These are phyloP conservation scores for Microplitis manilae DNA, from an alignment of 2,888 invertebrate genomes.

Conservation along the genomic window DNA sequence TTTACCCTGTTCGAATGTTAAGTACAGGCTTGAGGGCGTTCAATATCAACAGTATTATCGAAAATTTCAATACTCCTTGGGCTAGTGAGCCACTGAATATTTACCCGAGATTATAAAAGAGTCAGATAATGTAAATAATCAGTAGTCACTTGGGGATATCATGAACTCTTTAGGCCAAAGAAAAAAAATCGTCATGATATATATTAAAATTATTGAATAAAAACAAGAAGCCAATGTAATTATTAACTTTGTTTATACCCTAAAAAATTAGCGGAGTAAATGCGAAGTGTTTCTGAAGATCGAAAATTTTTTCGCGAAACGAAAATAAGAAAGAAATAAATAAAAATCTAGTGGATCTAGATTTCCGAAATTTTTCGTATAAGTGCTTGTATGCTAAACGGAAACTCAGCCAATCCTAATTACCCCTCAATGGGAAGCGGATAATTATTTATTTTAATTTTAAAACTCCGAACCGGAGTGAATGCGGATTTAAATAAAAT, in stretches of 20 bases:
- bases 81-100: background rate
- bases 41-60: background rate
- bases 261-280: too few relatives aligned
- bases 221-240: background rate
- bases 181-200: background rate
- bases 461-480: too few relatives aligned
- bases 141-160: background rate
- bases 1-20: background rate
- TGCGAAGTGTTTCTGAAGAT: too few relatives aligned
- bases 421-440: too few relatives aligned
- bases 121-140: background rate
- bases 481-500: too few relatives aligned
- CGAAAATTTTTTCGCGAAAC: too few relatives aligned
- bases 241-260: background rate
- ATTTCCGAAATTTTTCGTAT: too few relatives aligned
- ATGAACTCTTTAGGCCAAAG: background rate
- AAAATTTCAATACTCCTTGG: background rate
- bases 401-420: too few relatives aligned
- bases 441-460: too few relatives aligned
- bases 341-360: too few relatives aligned
- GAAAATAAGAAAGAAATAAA: too few relatives aligned
- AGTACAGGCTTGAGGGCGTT: background rate
- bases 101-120: background rate
- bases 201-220: background rate
- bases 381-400: too few relatives aligned